A percentile compares a stretch with the other conserved stretches of the same genome.
These are phyloP conservation scores for Lasiurus cinereus DNA, from an alignment of 2,113 vertebrate species.

Conservation along the genomic window DNA sequence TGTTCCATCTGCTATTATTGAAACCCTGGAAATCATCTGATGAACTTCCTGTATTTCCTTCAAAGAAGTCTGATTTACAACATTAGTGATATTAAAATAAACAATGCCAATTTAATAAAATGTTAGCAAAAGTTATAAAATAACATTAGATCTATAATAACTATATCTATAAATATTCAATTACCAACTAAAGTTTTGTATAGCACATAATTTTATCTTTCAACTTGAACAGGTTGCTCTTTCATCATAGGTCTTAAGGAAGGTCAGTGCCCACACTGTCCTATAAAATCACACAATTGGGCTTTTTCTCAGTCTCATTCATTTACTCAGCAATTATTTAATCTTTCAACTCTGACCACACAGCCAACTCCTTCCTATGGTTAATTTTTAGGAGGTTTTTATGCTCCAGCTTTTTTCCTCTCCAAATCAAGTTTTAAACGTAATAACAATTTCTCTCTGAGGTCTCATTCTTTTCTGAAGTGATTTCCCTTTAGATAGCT, in stretches of 20 bases:
- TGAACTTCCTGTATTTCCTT: background rate
- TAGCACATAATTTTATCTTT: background rate
- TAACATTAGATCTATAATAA: background rate
- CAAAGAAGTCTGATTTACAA: background rate
- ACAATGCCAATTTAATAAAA: background rate
- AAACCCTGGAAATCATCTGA: background rate
- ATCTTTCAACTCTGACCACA: background rate
- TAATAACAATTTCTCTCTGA: background rate
- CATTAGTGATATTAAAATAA: slow-evolving; percentile 2
- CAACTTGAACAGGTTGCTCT: background rate
- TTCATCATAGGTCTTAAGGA: background rate
- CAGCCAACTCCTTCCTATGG: background rate
- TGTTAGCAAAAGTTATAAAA: background rate
- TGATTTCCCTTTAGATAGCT: background rate
- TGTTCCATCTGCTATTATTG: background rate
- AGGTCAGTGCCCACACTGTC: background rate
- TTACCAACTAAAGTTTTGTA: background rate
- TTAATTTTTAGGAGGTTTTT: background rate
- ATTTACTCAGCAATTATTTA: background rate
- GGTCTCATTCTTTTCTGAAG: background rate
- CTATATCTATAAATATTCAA: background rate
- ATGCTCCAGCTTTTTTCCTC: background rate
- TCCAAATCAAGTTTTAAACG: background rate
- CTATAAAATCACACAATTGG: background rate
- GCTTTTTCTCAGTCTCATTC: background rate